A percentile compares a stretch with the other conserved stretches of the same genome.
phyloP scores from a whole-genome alignment of 53 echinoderm and acorn worm genomes.

The Mesocentrotus franciscanus region DNA sequence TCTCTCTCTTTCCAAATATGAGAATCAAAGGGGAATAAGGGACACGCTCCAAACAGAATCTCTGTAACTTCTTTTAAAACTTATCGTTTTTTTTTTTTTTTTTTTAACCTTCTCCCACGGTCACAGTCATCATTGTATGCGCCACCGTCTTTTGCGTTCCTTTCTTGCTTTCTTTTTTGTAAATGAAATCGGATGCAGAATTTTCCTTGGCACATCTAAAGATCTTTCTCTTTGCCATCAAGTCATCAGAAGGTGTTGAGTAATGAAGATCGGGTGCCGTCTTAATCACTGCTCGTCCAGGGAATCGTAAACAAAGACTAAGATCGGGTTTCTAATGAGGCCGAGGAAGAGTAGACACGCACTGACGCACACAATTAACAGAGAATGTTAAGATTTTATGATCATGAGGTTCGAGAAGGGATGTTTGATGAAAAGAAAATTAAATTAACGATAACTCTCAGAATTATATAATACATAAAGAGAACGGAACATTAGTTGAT shows the following conservation, averaged over 20 bases:
- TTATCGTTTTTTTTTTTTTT: background rate
- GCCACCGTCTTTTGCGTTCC: background rate
- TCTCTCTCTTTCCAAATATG: too few species aligned
- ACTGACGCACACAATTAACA: constrained; percentile 23
- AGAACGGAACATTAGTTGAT: too few species aligned
- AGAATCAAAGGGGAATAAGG: too few species aligned
- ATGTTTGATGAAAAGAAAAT: background rate
- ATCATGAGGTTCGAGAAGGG: background rate
- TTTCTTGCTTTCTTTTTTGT: background rate
- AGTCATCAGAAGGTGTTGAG: constrained; percentile 6
- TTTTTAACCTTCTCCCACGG: background rate
- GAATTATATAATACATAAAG: too few species aligned
- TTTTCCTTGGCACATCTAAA: background rate
- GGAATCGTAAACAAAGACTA: constrained; percentile 36
- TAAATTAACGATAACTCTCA: background rate
- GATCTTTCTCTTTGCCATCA: background rate
- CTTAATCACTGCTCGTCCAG: constrained; percentile 40
- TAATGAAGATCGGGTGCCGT: constrained; percentile 20
- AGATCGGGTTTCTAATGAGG: constrained; percentile 45
- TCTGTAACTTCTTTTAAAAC: too few species aligned
- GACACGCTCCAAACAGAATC: too few species aligned
- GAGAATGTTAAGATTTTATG: constrained; percentile 27
- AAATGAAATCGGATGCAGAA: constrained; percentile 19
- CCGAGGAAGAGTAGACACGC: background rate
- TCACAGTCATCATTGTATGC: background rate